These are phyloP conservation scores for Heloderma charlesbogerti DNA, from an alignment of 2,113 vertebrate genomes.

Conservation along the genomic window DNA sequence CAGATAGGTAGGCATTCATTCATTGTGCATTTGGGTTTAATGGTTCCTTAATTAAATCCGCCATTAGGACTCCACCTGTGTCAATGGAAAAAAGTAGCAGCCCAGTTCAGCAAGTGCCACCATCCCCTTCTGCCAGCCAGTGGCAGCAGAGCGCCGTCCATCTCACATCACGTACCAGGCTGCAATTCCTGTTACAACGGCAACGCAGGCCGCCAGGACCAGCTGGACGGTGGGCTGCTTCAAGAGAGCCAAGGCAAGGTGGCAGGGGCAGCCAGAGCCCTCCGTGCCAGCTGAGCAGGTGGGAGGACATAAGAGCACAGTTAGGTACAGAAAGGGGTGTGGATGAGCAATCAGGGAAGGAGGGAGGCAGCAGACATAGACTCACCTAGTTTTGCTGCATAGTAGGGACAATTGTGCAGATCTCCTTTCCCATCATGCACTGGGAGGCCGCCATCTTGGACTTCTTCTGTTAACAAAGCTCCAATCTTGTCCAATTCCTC, in stretches of 20 bases:
- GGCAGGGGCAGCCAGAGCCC: constrained; percentile 78
- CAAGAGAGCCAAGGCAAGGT: constrained; percentile 74
- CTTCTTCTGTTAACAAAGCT: constrained; percentile 80
- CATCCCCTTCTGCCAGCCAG: fast-evolving
- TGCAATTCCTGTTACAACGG: constrained; percentile 81
- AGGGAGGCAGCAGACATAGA: fast-evolving
- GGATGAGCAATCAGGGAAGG: background rate
- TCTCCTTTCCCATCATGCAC: constrained; percentile 89
- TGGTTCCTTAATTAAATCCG: constrained; percentile 59
- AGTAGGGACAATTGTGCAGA: constrained; percentile 91
- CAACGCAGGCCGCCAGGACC: constrained; percentile 84
- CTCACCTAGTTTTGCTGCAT: constrained; percentile 83
- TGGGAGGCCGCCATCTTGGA: constrained; percentile 78
- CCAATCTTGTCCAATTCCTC: constrained; percentile 90
- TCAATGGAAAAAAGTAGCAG: background rate
- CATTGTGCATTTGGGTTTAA: constrained; percentile 50
- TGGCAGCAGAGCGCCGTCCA: background rate
- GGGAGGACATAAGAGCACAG: constrained; percentile 15
- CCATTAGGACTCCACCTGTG: constrained; percentile 49
- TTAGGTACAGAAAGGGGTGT: background rate
- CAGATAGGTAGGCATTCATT: constrained; percentile 1
- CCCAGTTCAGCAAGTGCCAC: fast-evolving
- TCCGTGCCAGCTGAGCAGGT: constrained; percentile 69
- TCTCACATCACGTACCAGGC: constrained; percentile 94
- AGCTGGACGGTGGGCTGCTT: constrained; percentile 87